phyloP scores from a whole-genome alignment of 2,797 vertebrate genomes.

The Muscicapa comitata region DNA sequence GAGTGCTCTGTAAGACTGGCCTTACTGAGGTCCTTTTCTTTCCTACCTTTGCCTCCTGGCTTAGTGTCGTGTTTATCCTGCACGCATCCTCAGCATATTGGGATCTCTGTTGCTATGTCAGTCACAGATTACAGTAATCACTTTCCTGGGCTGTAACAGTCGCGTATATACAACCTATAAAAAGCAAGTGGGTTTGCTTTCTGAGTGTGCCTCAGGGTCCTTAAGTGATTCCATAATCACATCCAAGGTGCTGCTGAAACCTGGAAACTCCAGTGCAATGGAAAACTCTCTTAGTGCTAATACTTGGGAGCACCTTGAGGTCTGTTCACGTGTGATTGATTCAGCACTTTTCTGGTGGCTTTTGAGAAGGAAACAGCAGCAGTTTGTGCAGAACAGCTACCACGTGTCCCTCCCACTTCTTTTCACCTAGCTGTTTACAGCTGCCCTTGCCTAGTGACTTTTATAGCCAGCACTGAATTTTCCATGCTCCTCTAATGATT shows the following conservation, averaged over 20 bases:
- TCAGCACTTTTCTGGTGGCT: not conserved
- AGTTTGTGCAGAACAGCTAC: not conserved
- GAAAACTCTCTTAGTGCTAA: not conserved
- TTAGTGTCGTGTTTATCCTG: not conserved
- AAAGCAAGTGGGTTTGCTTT: not conserved
- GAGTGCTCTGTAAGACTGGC: not conserved
- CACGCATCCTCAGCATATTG: not conserved
- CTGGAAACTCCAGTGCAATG: not conserved
- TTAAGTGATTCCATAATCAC: not conserved
- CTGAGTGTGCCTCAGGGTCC: not conserved
- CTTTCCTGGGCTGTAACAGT: not conserved
- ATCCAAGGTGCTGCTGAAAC: not conserved
- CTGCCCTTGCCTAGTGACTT: not conserved
- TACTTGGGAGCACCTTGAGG: not conserved
- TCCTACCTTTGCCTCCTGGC: not conserved
- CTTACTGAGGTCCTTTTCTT: not conserved
- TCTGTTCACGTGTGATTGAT: not conserved
- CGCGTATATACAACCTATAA: fast-evolving
- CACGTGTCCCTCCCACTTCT: not conserved
- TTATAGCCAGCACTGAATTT: slow-evolving; percentile 19
- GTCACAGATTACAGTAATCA: not conserved
- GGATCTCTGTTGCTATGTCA: not conserved
- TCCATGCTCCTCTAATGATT: not conserved
- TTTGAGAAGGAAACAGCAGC: not conserved
- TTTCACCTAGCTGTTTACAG: not conserved